A percentile compares a stretch with the other conserved stretches of the same genome.
phyloP scores from a whole-genome alignment of 2,888 invertebrate species.

The Sminthurinus aureus region DNA sequence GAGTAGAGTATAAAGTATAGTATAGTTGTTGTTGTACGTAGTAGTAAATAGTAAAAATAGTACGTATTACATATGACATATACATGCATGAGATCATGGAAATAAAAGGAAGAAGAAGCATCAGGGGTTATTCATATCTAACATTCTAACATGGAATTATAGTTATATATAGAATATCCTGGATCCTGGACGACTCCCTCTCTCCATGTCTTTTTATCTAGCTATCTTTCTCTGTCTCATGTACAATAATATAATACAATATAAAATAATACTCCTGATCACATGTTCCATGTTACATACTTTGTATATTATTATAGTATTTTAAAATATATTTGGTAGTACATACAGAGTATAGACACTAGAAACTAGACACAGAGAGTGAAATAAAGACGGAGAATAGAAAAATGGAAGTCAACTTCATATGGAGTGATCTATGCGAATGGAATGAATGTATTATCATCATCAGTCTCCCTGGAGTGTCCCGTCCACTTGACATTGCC shows the following conservation, averaged over 20 bases:
- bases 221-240: no score
- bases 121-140: slow-evolving; percentile 16
- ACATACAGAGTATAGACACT: not conserved
- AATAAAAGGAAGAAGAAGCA: not conserved
- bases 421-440: slow-evolving; percentile 49
- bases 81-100: no score
- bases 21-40: no score
- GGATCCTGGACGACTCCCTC: not conserved
- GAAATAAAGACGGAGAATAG: not conserved
- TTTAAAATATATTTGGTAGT: no score
- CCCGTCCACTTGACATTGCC: slow-evolving; percentile 42
- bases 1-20: not conserved
- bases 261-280: no score
- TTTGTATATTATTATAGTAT: not conserved
- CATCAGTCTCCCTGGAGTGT: slow-evolving; percentile 38
- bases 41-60: no score
- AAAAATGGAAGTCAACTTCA: slow-evolving; percentile 46
- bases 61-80: no score
- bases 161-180: not conserved
- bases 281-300: no score
- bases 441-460: slow-evolving; percentile 38
- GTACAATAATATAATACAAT: no score
- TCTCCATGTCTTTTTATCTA: not conserved
- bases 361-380: slow-evolving; percentile 14
- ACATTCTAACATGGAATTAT: not conserved